Conservation (phyloP, 2,113 vertebrate species). For the Lasiurus borealis region DNA sequence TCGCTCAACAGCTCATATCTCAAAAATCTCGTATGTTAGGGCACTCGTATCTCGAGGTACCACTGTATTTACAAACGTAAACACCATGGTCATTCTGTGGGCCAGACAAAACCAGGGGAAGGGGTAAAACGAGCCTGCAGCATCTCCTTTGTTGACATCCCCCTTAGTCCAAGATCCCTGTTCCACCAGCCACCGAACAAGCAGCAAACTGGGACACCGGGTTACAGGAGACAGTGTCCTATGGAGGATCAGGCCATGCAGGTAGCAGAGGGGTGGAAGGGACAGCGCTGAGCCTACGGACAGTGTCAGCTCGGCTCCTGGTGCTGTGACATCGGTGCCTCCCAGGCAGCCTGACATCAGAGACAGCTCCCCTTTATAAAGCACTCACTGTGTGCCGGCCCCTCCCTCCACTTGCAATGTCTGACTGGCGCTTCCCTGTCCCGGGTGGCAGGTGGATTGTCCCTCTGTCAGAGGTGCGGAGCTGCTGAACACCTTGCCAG, state of each 20-base stretch:
- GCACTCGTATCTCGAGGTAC: too few species aligned
- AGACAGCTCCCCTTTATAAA: neutral
- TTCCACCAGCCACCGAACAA: neutral
- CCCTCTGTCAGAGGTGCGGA: neutral
- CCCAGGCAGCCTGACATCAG: neutral
- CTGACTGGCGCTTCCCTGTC: neutral
- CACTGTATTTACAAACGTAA: slow-evolving; percentile 43
- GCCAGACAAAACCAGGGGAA: neutral
- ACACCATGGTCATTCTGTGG: neutral
- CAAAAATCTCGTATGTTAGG: too few species aligned
- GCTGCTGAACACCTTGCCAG: neutral
- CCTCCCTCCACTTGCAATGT: neutral
- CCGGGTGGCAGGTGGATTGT: accelerated
- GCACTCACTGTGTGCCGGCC: neutral
- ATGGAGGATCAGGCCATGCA: neutral
- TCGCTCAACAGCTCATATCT: too few species aligned
- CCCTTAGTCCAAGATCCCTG: neutral
- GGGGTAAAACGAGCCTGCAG: neutral
- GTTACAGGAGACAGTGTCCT: neutral
- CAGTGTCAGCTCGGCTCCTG: neutral
- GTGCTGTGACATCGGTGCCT: accelerated
- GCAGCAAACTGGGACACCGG: neutral
- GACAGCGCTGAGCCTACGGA: neutral
- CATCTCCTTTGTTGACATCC: neutral
- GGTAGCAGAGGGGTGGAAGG: neutral